phyloP scores from a whole-genome alignment of 2,113 vertebrate genomes.

The Spea multiplicata region DNA sequence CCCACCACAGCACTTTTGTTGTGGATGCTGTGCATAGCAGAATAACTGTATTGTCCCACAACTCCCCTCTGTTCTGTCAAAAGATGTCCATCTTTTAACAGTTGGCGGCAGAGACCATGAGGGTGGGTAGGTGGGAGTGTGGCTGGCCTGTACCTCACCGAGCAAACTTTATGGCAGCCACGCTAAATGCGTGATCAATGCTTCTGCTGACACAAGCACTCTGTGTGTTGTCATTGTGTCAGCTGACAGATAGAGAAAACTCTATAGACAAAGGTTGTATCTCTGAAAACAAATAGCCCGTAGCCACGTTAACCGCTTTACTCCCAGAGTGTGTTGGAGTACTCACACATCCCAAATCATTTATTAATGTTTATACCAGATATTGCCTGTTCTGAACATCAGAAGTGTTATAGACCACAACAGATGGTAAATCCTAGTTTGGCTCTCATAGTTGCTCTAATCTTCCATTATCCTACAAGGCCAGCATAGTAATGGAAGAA shows the following conservation, averaged over 20 bases:
- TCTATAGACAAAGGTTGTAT: conserved; percentile 14
- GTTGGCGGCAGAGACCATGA: conserved; percentile 35
- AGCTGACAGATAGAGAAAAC: conserved; percentile 36
- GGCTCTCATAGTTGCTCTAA: too few relatives aligned
- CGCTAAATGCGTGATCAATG: conserved; percentile 28
- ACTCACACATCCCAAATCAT: background rate
- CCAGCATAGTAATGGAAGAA: too few relatives aligned
- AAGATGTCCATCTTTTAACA: conserved; percentile 23
- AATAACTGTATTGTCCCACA: conserved; percentile 55
- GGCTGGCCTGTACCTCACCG: conserved; percentile 45
- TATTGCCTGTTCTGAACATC: too few relatives aligned
- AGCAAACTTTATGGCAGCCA: conserved; percentile 51
- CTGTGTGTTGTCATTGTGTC: conserved; percentile 37
- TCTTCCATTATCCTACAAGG: too few relatives aligned
- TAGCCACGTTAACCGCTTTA: background rate
- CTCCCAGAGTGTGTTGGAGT: background rate
- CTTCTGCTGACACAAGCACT: conserved; percentile 20
- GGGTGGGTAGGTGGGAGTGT: conserved; percentile 8
- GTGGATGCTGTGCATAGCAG: conserved; percentile 6
- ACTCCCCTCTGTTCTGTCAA: conserved; percentile 20
- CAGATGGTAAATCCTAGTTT: too few relatives aligned
- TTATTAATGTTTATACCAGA: background rate
- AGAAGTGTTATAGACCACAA: too few relatives aligned
- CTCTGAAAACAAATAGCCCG: background rate
- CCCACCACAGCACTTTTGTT: background rate